Conservation (phyloP, 2,113 vertebrate genomes). For the Hiodon tergisus region DNA sequence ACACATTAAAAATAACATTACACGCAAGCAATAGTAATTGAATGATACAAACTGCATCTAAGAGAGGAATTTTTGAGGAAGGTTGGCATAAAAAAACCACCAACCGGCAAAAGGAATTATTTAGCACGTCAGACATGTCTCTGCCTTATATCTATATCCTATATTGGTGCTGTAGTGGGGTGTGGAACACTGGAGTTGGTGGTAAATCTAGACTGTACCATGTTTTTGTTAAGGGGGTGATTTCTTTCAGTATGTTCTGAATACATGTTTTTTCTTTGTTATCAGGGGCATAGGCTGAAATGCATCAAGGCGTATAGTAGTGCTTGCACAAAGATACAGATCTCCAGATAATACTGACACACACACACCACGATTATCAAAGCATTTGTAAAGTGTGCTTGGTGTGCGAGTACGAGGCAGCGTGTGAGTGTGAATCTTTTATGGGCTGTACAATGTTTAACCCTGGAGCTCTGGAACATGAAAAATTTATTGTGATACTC, state of each 20-base stretch:
- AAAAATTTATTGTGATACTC: too few species aligned
- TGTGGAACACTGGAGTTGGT: background rate
- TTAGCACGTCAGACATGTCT: background rate
- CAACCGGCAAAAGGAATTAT: background rate
- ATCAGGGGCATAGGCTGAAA: background rate
- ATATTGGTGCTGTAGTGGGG: background rate
- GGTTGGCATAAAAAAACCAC: background rate
- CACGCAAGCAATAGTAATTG: background rate
- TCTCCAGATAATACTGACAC: background rate
- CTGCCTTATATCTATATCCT: background rate
- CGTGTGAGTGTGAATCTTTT: too few species aligned
- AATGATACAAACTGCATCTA: background rate
- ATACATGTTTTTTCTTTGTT: background rate
- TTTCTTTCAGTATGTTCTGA: background rate
- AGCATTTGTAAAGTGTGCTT: background rate
- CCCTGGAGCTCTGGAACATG: too few species aligned
- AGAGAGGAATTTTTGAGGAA: background rate
- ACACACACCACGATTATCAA: background rate
- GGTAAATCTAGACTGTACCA: slow-evolving; percentile 4
- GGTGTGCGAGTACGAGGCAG: background rate
- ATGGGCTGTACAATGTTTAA: too few species aligned
- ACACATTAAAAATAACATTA: too few species aligned
- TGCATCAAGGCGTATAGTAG: background rate
- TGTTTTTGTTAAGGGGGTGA: background rate
- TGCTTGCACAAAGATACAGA: background rate